A percentile compares a stretch with the other conserved stretches of the same genome.
Conservation (phyloP, 2,888 invertebrate species). For the Melanophora roralis region DNA sequence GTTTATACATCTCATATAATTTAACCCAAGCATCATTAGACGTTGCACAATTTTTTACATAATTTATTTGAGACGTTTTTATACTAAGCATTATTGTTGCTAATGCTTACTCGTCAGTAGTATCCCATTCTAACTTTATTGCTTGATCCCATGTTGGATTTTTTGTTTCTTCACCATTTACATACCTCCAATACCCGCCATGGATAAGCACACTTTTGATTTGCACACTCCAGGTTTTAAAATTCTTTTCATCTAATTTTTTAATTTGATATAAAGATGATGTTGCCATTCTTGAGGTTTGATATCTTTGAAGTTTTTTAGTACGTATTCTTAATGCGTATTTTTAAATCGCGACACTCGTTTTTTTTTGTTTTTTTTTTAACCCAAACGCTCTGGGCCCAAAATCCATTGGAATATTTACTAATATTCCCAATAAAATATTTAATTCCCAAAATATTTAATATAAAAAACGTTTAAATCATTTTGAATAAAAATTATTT, state of each 20-base stretch:
- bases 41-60: background rate
- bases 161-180: background rate
- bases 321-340: too few species aligned
- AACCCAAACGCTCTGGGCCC: too few species aligned
- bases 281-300: background rate
- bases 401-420: background rate
- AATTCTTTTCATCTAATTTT: slow-evolving; percentile 1
- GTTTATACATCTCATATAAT: too few species aligned
- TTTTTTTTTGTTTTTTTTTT: too few species aligned
- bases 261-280: background rate
- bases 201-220: slow-evolving; percentile 3
- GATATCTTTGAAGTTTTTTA: too few species aligned
- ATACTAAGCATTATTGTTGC: background rate
- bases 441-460: too few species aligned
- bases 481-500: too few species aligned
- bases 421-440: too few species aligned
- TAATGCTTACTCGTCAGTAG: background rate
- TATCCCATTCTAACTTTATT: background rate
- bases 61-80: background rate
- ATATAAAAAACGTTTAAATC: too few species aligned
- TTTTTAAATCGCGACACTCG: too few species aligned
- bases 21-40: too few species aligned
- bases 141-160: background rate
- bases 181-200: background rate
- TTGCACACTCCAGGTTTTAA: slow-evolving; percentile 2